A percentile compares a stretch with the other conserved stretches of the same genome.
Conservation (phyloP, 35 echinoderm and acorn worm species). For the Apostichopus japonicus region DNA sequence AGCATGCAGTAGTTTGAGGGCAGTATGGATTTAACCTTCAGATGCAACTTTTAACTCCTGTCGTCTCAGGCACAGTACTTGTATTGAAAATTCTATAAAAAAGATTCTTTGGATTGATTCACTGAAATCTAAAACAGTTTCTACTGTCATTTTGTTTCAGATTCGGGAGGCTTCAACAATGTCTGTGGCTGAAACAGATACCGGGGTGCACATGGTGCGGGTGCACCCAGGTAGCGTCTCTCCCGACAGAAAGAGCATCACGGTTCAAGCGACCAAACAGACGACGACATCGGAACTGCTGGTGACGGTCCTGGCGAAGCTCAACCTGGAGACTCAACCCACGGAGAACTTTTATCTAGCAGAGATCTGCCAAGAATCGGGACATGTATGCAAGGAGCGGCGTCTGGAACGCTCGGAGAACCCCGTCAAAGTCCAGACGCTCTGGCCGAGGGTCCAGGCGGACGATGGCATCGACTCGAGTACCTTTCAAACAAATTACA, state of each 20-base stretch:
- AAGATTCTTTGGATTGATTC: no score
- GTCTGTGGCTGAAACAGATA: conserved; percentile 68
- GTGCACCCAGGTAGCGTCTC: conserved; percentile 79
- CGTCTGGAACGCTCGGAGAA: conserved; percentile 69
- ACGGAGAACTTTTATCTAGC: conserved; percentile 77
- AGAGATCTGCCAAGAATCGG: conserved; percentile 84
- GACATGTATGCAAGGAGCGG: conserved; percentile 77
- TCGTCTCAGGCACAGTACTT: no score
- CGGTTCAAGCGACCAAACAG: conserved; percentile 93
- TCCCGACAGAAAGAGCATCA: conserved; percentile 64
- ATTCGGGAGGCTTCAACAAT: conserved; percentile 58
- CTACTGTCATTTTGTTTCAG: neutral
- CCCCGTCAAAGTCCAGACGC: conserved; percentile 91
- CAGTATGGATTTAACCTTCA: no score
- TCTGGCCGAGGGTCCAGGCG: conserved; percentile 82
- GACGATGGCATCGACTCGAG: conserved; percentile 54
- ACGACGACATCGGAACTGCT: conserved; percentile 69
- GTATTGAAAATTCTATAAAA: no score
- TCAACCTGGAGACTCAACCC: conserved; percentile 50
- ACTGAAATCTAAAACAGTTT: no score
- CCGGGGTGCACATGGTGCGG: conserved; percentile 85
- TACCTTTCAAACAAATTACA: conserved; percentile 83
- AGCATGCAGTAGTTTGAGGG: no score
- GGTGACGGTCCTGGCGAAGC: conserved; percentile 55
- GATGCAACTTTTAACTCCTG: no score